Conservation (phyloP, 2,113 vertebrate species). For the Puntigrus tetrazona region DNA sequence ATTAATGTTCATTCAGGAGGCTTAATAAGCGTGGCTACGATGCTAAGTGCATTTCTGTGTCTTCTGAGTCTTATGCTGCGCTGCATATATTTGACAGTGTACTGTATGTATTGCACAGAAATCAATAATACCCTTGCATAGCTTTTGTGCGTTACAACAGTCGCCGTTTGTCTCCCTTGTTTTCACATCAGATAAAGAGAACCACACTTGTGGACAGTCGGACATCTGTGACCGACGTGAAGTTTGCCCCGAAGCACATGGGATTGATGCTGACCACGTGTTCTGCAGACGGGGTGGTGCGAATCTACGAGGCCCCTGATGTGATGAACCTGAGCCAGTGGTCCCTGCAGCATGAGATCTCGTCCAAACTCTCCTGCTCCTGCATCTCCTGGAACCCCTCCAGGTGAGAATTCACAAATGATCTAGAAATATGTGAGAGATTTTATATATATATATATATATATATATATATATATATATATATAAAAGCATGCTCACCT, state of each 20-base stretch:
- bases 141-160: background rate
- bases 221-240: slow-evolving; percentile 97
- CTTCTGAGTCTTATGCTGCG: background rate
- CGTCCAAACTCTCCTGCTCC: slow-evolving; percentile 95
- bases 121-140: too few relatives aligned
- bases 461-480: background rate
- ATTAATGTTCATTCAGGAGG: background rate
- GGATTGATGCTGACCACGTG: slow-evolving; percentile 97
- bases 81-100: background rate
- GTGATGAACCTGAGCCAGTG: slow-evolving; percentile 99
- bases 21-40: background rate
- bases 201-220: slow-evolving; percentile 97
- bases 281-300: slow-evolving; percentile 93
- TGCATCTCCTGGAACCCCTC: slow-evolving; percentile 99
- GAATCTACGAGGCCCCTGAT: slow-evolving; percentile 96
- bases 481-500: background rate
- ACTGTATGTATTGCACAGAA: background rate
- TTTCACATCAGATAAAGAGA: slow-evolving; percentile 86
- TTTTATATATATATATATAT: background rate
- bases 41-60: background rate
- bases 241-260: slow-evolving; percentile 98
- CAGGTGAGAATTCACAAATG: slow-evolving; percentile 74
- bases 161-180: background rate
- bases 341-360: slow-evolving; percentile 97
- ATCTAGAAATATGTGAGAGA: too few relatives aligned